A percentile compares a stretch with the other conserved stretches of the same genome.
Conservation (phyloP, 1,140 invertebrate species). For the Ostrea edulis region DNA sequence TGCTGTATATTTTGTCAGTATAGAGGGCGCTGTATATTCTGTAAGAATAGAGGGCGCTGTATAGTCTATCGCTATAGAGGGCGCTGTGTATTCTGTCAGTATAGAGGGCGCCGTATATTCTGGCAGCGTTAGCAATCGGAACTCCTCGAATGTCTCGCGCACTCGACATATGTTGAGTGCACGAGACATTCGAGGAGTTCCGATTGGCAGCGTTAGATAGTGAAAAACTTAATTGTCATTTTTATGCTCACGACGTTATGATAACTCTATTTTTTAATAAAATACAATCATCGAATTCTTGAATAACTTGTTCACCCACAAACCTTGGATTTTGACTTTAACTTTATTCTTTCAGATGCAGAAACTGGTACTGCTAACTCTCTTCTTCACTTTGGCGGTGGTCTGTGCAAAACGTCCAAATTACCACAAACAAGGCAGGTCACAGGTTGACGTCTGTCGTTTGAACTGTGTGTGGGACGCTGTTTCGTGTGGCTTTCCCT, state of each 20-base stretch:
- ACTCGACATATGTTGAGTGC: too few species aligned
- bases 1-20: too few species aligned
- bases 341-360: slow-evolving; percentile 16
- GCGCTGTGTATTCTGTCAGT: too few species aligned
- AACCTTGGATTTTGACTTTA: background rate
- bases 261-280: background rate
- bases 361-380: slow-evolving; percentile 20
- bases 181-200: too few species aligned
- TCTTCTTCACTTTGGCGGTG: background rate
- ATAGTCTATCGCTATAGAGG: too few species aligned
- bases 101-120: too few species aligned
- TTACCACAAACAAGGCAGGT: slow-evolving; percentile 10
- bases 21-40: too few species aligned
- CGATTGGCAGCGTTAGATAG: too few species aligned
- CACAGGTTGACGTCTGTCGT: background rate
- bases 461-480: slow-evolving; percentile 35
- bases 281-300: background rate
- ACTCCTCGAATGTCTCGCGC: too few species aligned
- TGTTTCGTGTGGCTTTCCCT: background rate
- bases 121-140: too few species aligned
- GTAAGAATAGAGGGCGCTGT: too few species aligned
- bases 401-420: slow-evolving; percentile 20
- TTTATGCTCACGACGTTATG: background rate
- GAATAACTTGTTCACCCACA: background rate
- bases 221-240: too few species aligned